phyloP scores from a whole-genome alignment of 2,797 vertebrate genomes.

The Morelia viridis region DNA sequence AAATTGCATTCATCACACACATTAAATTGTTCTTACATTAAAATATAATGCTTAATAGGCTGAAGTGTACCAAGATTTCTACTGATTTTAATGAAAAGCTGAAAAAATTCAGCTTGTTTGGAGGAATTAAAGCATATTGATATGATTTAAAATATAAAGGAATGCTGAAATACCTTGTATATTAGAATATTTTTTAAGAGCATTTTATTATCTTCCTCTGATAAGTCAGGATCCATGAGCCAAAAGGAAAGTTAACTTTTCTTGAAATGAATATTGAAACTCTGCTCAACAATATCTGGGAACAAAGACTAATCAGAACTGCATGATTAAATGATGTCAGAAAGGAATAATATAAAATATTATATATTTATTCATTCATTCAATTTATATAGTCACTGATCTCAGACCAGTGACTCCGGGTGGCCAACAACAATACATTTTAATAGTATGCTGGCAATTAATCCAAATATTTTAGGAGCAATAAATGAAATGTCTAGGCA shows the following conservation, averaged over 20 bases:
- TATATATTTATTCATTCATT: no score
- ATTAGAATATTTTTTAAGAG: background rate
- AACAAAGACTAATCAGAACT: background rate
- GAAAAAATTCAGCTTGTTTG: background rate
- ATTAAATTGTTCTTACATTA: background rate
- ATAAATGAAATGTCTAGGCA: background rate
- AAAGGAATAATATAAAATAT: background rate
- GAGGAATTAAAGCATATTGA: background rate
- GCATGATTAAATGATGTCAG: background rate
- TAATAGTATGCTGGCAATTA: background rate
- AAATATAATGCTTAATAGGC: background rate
- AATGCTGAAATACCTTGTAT: background rate
- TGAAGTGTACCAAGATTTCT: background rate
- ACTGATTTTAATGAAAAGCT: background rate
- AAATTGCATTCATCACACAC: background rate
- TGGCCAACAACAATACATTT: no score
- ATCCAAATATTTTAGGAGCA: background rate
- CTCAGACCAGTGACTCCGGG: no score
- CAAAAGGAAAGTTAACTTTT: background rate
- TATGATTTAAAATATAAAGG: background rate
- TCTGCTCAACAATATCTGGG: background rate
- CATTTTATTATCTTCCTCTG: background rate
- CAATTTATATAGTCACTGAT: no score
- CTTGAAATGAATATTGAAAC: background rate
- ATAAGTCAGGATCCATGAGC: background rate